Base-by-base conservation (phyloP, 1,140 invertebrate species). In the Neodiprion lecontei region DNA sequence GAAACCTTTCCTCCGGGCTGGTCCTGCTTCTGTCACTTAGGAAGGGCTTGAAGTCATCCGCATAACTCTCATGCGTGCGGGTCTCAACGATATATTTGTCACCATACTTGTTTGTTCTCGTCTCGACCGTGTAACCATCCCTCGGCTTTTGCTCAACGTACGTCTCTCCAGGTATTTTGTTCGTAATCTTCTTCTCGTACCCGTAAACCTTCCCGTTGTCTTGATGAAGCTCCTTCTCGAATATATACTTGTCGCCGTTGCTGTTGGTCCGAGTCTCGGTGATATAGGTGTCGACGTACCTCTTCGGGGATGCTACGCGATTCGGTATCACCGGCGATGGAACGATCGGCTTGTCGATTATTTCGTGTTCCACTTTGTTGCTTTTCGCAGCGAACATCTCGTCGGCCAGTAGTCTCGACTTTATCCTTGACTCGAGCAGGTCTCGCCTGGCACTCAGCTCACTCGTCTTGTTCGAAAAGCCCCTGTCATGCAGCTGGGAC, bases 371-470 rank as follows among this genome's bases (percentile, higher is more conserved):
- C 68, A 80, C 84, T 61, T 86, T 86, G 66, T 79, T 75, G 68
- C 80, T 85, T 70, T 83, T 84, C n/a, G 82, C 81, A 9, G 83
- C 81, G 72, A 85, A 86, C 66, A 84, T 83, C 47, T 88, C 87
- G 68, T 88, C 87, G 0, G 84, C 91, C 40, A 90, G 83, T 72
- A 90, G 85, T 72, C 91, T 85, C 61, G 90, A 89, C 76, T 93
- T 92, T 66, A 93, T 91, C 70, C 93, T 90, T 1, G 93, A 94
- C 82, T 95, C 94, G 5, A 95, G 87, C n/a, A 93, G 87, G 67
- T 94, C 92, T 23, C 94, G 87, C 48, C 94, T 88, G n/a, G 93
- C 91, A 81, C 93, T 94, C 53, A 95, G 78, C 78, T 93, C 92
- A n/a, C 83, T 86, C 21, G 86, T 86, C 72, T 88, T 87, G 53